phyloP scores from a whole-genome alignment of 2,888 invertebrate species.

The Augochlorella aurata region DNA sequence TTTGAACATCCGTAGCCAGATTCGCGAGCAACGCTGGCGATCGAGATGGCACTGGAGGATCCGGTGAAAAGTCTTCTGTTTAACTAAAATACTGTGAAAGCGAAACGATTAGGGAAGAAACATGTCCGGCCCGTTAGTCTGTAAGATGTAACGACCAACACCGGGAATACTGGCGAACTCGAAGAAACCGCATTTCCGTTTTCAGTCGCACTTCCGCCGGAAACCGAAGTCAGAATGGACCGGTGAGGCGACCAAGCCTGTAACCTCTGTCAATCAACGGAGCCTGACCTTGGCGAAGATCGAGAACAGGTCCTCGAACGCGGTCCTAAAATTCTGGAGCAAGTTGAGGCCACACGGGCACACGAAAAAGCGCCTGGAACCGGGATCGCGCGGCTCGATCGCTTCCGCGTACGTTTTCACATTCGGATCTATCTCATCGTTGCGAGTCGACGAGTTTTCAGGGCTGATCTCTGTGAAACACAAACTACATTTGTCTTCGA shows the following conservation, averaged over 20 bases:
- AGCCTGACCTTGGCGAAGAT: conserved; percentile 50
- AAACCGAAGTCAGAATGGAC: conserved; percentile 46
- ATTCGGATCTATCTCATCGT: background rate
- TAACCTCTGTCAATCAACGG: conserved; percentile 47
- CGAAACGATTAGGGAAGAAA: background rate
- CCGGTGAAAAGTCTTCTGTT: conserved; percentile 29
- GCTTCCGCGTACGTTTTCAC: conserved; percentile 45
- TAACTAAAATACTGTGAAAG: conserved; percentile 28
- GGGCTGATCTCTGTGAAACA: too few species aligned
- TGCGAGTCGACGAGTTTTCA: background rate
- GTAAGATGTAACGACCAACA: conserved; percentile 58
- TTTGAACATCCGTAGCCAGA: background rate
- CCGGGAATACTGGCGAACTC: conserved; percentile 64
- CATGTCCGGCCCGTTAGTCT: conserved; percentile 1
- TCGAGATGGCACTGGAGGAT: conserved; percentile 31
- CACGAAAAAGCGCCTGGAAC: conserved; percentile 30
- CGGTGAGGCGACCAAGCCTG: conserved; percentile 40
- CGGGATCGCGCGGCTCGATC: conserved; percentile 29
- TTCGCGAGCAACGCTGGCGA: background rate
- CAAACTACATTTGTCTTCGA: too few species aligned
- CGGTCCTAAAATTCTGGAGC: conserved; percentile 61
- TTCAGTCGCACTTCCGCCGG: conserved; percentile 40
- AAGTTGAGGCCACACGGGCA: conserved; percentile 58
- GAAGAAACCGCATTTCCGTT: conserved; percentile 48
- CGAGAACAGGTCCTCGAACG: conserved; percentile 50